phyloP scores from a whole-genome alignment of 2,797 vertebrate genomes.

The Schizothorax lantsangensis region DNA sequence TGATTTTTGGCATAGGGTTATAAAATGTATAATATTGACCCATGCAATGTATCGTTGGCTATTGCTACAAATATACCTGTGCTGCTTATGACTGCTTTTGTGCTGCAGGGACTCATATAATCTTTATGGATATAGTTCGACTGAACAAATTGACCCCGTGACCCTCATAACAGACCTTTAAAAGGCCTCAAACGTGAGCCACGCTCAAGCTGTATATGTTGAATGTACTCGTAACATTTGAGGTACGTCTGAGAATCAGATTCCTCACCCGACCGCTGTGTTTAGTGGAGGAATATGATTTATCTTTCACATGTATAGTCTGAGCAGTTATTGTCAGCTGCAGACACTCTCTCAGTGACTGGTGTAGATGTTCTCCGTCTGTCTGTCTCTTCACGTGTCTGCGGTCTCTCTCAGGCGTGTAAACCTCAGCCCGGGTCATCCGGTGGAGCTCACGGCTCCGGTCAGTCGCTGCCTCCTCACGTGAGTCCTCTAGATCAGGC shows the following conservation, averaged over 20 bases:
- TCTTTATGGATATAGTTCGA: neutral
- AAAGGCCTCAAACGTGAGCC: neutral
- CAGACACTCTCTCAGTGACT: neutral
- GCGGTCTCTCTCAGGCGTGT: constrained; percentile 83
- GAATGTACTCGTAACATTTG: neutral
- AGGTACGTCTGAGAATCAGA: neutral
- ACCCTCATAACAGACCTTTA: neutral
- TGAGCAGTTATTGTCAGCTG: neutral
- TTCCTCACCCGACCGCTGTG: constrained; percentile 55
- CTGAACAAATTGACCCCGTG: neutral
- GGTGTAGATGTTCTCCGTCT: neutral
- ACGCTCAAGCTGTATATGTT: neutral
- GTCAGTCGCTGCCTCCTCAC: constrained; percentile 86
- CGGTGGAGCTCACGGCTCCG: constrained; percentile 85
- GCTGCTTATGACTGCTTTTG: too few species aligned
- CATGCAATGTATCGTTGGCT: too few species aligned
- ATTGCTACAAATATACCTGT: too few species aligned
- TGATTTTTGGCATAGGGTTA: too few species aligned
- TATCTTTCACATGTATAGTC: neutral
- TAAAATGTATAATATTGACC: too few species aligned
- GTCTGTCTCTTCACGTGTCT: constrained; percentile 37
- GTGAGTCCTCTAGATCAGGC: constrained; percentile 87
- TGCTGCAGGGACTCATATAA: too few species aligned
- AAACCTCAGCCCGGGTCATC: constrained; percentile 92
- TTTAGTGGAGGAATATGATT: constrained; percentile 25